Base-by-base conservation (phyloP, 2,797 vertebrate species). In the Rhabdomys pumilio region DNA sequence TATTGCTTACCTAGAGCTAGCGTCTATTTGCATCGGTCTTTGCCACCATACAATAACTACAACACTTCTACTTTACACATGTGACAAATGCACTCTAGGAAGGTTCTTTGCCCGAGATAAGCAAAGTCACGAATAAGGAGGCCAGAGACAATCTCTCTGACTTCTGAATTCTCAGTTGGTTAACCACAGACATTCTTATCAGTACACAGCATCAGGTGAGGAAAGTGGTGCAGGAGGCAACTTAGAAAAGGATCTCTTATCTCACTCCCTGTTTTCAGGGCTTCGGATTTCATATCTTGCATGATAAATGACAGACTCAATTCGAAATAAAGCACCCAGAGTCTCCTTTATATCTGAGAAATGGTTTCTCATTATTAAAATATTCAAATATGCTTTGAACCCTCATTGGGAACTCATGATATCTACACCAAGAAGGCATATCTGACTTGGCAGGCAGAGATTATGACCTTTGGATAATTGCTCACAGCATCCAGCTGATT, bases 241-340 rank as follows among this genome's bases (percentile, higher is more conserved):
- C 44, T 50, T 50, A 67, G 29, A n/a, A 67, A 50, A 34, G 34
- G 11, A n/a, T 53, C 72, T 95, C 55, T 90, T 24, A 69, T 55
- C 63, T 90, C 57, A 92, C 76, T 57, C 61, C 41, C 31, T 79
- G 3, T 29, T 50, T 14, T 15, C 55, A 73, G 47, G 83, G 82
- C n/a, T 81, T 29, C 9, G 26, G 44, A 12, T 91, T 96, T 97
- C 86, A 96, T 41, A 94, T 82, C 73, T 29, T 22, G 90, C 96
- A 90, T 11, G 81, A 65, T 76, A 97, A 98, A 89, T 26, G 3
- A 61, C 65, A 77, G 92, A 90, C 93, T 97, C 97, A 93, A 93
- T 82, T 24, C 96, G 93, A 98, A 95, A 72, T 55, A 95, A 92
- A 96, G n/a, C n/a, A 92, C 57, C 50, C 76, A 97, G 95, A 98